phyloP scores from a whole-genome alignment of 2,888 invertebrate genomes.

The Uloborus plumipes region DNA sequence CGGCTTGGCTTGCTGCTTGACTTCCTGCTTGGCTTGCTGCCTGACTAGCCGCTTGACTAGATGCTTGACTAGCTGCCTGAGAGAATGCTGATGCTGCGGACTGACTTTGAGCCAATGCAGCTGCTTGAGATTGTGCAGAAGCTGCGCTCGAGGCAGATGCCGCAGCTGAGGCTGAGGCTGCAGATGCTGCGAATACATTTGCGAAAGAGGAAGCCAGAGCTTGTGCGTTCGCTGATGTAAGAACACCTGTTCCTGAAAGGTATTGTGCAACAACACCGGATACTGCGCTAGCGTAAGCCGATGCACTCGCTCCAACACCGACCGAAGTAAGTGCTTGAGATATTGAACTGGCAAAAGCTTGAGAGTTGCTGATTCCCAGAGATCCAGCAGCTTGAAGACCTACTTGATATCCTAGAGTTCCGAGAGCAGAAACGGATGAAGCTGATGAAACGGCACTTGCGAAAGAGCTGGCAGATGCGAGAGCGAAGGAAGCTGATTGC shows the following conservation, averaged over 20 bases:
- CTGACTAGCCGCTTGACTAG: not conserved
- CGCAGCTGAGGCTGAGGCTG: not conserved
- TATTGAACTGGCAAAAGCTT: constrained; percentile 2
- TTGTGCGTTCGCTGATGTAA: constrained; percentile 6
- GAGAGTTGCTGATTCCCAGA: constrained; percentile 8
- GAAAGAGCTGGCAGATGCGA: constrained; percentile 15
- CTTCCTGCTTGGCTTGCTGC: not conserved
- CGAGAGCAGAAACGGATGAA: constrained; percentile 3
- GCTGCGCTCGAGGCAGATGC: not conserved
- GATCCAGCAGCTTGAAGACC: not conserved
- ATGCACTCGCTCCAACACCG: constrained; percentile 8
- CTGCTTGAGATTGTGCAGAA: not conserved
- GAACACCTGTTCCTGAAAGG: not conserved
- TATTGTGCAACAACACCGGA: constrained; percentile 6
- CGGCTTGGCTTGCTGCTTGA: constrained; percentile 1
- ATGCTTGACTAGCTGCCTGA: not conserved
- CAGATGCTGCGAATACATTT: not conserved
- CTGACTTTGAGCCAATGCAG: not conserved
- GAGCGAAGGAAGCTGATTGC: not conserved
- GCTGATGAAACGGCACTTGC: constrained; percentile 19
- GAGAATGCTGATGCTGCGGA: not conserved
- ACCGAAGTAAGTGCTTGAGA: constrained; percentile 2
- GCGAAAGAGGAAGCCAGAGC: constrained; percentile 6
- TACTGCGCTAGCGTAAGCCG: constrained; percentile 1
- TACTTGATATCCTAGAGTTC: constrained; percentile 3